Evolutionary conservation across 2,797 vertebrate genomes (phyloP), one percentile per base, ranked within the genome.

Genomic region (Periparus ater): DNA sequence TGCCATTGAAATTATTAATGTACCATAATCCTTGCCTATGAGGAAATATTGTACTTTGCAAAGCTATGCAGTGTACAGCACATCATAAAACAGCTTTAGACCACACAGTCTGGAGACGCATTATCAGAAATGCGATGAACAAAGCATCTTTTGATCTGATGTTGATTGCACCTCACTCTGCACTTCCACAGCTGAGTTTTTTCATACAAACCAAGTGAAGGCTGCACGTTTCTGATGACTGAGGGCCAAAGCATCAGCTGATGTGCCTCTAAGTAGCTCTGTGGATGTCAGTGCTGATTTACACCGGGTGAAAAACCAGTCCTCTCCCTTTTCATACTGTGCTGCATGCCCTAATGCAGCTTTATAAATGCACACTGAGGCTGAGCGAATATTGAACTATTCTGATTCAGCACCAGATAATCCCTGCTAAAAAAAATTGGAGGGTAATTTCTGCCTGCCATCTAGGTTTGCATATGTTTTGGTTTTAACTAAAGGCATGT

Each of bases 61-160:
- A 94, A 97, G 91, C 92, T 85, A 53, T 93, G 77, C 96, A 92
- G 88, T 83, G n/a, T 60, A 61, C 72, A 96, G 93, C 95, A 79
- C 85, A 89, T 95, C 47, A 7, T 91, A 93, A 94, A 94, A 76
- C 84, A 89, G 66, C 78, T 89, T 95, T 83, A 91, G 85, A 90
- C 87, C 62, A 81, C 92, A 75, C 61, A 58, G 70, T 38, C 66
- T 92, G 87, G 50, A 65, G 66, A 34, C 50, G 25, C 2, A 2
- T 83, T 90, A 76, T 57, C 89, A 85, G 89, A 77, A 91, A 85
- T 4, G 1, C 54, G 73, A 19, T 4, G 10, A 63, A 42, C 60
- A 36, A 67, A 86, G 88, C 78, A 63, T 74, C 77, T 70, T 67
- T 58, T 65, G 89, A 55, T 93, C 89, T 82, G 85, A 45, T 90